Percentiles rank a stretch among this genome's conserved stretches.
phyloP scores from a whole-genome alignment of 2,888 invertebrate species.

The Sinhomidia bicolor region DNA sequence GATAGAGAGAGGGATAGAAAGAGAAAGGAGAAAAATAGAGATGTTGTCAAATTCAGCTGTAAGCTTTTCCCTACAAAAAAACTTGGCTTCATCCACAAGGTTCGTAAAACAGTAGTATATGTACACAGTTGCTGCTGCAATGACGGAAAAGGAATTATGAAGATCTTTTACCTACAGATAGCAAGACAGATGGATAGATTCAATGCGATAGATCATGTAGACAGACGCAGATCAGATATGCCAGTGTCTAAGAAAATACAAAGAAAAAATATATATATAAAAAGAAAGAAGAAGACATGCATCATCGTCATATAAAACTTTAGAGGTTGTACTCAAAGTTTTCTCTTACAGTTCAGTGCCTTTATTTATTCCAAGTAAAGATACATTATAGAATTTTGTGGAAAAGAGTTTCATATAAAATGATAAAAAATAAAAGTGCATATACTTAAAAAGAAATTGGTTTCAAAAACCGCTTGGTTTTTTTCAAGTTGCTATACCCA shows the following conservation, averaged over 20 bases:
- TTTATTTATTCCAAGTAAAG: too few relatives aligned
- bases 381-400: too few relatives aligned
- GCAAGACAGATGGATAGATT: constrained; percentile 61
- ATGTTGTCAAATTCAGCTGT: constrained; percentile 72
- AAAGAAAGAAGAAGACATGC: background rate
- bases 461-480: too few relatives aligned
- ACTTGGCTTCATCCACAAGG: background rate
- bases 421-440: too few relatives aligned
- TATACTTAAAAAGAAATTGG: too few relatives aligned
- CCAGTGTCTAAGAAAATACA: too few relatives aligned
- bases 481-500: too few relatives aligned
- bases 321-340: background rate
- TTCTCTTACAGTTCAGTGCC: background rate
- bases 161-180: constrained; percentile 40
- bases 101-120: background rate
- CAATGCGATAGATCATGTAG: constrained; percentile 65
- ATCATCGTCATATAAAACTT: too few relatives aligned
- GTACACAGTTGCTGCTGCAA: background rate
- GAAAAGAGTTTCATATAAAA: too few relatives aligned
- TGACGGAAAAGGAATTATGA: constrained; percentile 46
- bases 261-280: background rate
- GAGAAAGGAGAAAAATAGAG: constrained; percentile 38
- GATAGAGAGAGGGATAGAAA: too few relatives aligned
- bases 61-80: constrained; percentile 36
- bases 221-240: constrained; percentile 34